phyloP scores from a whole-genome alignment of 1,140 invertebrate genomes.

The Caenorhabditis brenneri region DNA sequence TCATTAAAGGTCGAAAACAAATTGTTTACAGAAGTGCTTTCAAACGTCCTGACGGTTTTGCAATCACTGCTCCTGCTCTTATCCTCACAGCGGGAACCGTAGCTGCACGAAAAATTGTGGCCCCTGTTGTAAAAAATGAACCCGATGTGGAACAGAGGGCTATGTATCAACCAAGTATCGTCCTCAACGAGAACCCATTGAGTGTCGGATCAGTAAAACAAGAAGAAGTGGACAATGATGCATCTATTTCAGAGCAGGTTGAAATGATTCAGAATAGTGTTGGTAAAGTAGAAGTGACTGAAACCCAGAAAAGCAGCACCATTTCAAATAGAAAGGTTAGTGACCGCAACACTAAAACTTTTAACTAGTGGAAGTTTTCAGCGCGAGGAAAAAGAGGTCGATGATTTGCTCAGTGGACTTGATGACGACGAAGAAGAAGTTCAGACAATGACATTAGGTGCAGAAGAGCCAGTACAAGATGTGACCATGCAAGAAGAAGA shows the following conservation, averaged over 20 bases:
- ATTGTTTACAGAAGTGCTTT: conserved; percentile 13
- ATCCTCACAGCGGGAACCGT: neutral
- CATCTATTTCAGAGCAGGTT: neutral
- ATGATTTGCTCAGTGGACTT: conserved; percentile 27
- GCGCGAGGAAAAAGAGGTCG: conserved; percentile 21
- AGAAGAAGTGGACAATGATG: conserved; percentile 35
- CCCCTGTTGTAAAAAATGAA: neutral
- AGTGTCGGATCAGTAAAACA: conserved; percentile 6
- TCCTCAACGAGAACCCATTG: conserved; percentile 32
- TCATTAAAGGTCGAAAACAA: too few species aligned
- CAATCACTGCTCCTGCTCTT: neutral
- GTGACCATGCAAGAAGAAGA: neutral
- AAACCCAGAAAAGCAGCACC: neutral
- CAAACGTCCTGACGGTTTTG: conserved; percentile 31
- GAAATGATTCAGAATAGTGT: conserved; percentile 9
- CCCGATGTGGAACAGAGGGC: neutral
- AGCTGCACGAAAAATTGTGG: neutral
- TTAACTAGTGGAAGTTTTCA: neutral
- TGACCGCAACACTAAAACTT: neutral
- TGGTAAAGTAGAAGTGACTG: neutral
- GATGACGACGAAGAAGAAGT: conserved; percentile 4
- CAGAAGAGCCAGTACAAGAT: neutral
- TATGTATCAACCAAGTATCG: conserved; percentile 35
- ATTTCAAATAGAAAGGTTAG: neutral
- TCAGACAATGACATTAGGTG: neutral